These are phyloP conservation scores for Schizopygopsis malacanthus DNA, from an alignment of 2,797 vertebrate genomes.

Conservation along the genomic window DNA sequence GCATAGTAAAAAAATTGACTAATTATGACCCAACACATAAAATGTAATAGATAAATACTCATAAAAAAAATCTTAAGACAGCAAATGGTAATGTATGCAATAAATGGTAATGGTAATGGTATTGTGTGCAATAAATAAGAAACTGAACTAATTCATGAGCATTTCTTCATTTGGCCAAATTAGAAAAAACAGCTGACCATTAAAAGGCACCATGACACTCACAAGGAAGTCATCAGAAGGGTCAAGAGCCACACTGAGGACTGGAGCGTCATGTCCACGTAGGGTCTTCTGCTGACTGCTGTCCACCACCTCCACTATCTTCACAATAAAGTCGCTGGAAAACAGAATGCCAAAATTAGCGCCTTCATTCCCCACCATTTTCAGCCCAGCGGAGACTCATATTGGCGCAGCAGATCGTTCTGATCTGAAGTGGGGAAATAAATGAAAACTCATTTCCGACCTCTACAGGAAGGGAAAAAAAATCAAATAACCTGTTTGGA, in stretches of 20 bases:
- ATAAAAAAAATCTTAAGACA: background rate
- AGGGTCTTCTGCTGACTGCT: conserved; percentile 94
- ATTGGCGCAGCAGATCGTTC: conserved; percentile 38
- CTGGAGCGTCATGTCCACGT: conserved; percentile 90
- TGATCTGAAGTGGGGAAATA: conserved; percentile 50
- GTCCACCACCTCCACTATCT: conserved; percentile 90
- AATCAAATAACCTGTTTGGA: conserved; percentile 62
- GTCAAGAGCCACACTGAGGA: conserved; percentile 93
- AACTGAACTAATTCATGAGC: background rate
- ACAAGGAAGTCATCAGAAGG: conserved; percentile 91
- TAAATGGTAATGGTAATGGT: background rate
- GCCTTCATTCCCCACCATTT: background rate
- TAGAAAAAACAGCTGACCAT: background rate
- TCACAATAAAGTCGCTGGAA: conserved; percentile 93
- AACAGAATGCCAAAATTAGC: conserved; percentile 28
- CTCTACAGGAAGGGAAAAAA: conserved; percentile 28
- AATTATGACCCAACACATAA: background rate
- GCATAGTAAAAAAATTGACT: background rate
- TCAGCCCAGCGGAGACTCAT: conserved; percentile 30
- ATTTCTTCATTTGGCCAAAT: background rate
- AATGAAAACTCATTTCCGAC: conserved; percentile 62
- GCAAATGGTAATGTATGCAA: background rate
- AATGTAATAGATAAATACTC: background rate
- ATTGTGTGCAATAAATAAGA: background rate
- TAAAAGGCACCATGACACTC: conserved; percentile 54